Evolutionary conservation across 2,797 vertebrate species (phyloP).

Genomic region (Nasua narica): DNA sequence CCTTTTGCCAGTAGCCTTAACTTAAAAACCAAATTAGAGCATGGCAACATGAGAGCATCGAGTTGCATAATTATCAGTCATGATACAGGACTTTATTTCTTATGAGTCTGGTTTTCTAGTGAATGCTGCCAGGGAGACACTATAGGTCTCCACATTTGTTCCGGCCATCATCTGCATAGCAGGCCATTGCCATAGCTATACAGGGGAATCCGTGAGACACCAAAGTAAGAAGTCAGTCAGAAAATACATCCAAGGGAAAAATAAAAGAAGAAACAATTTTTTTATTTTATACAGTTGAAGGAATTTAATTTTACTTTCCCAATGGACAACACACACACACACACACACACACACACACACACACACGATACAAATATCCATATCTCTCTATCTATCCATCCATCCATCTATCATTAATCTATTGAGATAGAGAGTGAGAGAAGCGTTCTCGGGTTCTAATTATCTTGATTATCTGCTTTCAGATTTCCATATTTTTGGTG

Average conservation of each 20-base stretch:
- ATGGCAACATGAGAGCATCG: background rate
- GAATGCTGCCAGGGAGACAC: background rate
- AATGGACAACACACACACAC: background rate
- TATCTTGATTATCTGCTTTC: background rate
- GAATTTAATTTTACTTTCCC: background rate
- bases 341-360: background rate
- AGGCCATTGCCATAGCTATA: background rate
- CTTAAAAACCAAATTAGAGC: background rate
- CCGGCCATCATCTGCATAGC: background rate
- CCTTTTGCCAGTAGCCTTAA: background rate
- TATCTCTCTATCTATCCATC: background rate
- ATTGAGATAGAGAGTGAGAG: background rate
- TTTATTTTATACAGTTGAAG: background rate
- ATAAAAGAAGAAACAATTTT: background rate
- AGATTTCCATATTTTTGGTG: background rate
- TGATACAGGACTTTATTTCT: background rate
- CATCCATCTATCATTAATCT: background rate
- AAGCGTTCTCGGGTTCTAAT: background rate
- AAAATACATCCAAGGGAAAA: slow-evolving; percentile 1
- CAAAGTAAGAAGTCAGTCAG: background rate
- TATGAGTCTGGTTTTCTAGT: background rate
- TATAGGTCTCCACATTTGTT: background rate
- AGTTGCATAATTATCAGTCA: background rate
- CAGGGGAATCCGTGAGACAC: background rate
- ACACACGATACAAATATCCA: background rate